These are phyloP conservation scores for Caenorhabditis afra DNA, from an alignment of 2,888 invertebrate species.

Conservation along the genomic window DNA sequence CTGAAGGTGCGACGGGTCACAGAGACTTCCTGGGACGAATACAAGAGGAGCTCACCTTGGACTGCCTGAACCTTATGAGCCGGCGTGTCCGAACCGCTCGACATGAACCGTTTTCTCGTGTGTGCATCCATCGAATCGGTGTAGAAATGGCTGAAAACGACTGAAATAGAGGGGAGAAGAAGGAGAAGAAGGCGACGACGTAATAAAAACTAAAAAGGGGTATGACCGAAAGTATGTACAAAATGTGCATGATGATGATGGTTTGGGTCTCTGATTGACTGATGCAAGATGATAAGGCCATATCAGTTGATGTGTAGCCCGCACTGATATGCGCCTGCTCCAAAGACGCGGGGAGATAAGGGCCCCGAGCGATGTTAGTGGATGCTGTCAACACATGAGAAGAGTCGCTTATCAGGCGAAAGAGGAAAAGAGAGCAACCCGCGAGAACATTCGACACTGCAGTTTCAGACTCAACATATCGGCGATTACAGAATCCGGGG, in stretches of 20 bases:
- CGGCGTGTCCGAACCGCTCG: background rate
- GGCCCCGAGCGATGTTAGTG: background rate
- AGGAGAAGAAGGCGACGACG: background rate
- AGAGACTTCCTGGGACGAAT: background rate
- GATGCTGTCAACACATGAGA: slow-evolving; percentile 27
- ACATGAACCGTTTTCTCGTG: slow-evolving; percentile 13
- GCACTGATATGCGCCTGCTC: slow-evolving; percentile 15
- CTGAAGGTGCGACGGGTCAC: slow-evolving; percentile 22
- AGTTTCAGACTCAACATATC: no score
- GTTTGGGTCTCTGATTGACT: slow-evolving; percentile 33
- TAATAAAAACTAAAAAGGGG: background rate
- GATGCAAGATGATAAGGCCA: slow-evolving; percentile 33
- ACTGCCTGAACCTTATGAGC: slow-evolving; percentile 19
- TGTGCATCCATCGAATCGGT: slow-evolving; percentile 26
- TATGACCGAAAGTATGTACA: slow-evolving; percentile 23
- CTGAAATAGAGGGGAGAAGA: background rate
- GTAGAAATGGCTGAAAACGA: background rate
- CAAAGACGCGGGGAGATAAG: slow-evolving; percentile 4
- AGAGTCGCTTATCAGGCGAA: slow-evolving; percentile 9
- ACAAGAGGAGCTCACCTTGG: slow-evolving; percentile 3
- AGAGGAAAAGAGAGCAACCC: background rate
- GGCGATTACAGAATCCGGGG: no score
- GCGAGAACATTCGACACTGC: no score
- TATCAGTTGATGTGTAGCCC: slow-evolving; percentile 41
- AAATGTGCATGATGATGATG: slow-evolving; percentile 28